Evolutionary conservation across 2,797 vertebrate genomes (phyloP), one percentile per base, ranked within the genome.

Genomic region (Spea hammondii): DNA sequence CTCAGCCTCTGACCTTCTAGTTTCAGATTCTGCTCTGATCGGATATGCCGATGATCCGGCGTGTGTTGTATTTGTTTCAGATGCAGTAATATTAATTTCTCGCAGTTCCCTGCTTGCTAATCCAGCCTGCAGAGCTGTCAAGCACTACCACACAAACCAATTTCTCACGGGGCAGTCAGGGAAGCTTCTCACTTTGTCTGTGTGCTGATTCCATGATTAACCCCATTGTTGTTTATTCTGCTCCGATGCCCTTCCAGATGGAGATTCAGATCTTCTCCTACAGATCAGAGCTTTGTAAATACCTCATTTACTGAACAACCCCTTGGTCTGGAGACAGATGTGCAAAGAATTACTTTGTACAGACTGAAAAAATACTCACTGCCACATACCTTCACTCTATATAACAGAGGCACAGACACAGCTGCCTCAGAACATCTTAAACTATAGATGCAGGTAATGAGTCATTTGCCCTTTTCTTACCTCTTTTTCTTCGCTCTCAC

Each of bases 241-340:
- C 46, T 68, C 65, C 65, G 11, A 47, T 68, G 65, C 65, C 59
- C 59, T 48, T 46, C 65, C 65, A 68, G 65, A 68, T 68, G 65
- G 65, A 62, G 65, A 68, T 14, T 5, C 65, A 68, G 49, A 49
- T 46, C 64, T 46, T 12, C 10, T 13, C 64, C 11, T 17, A 47
- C 64, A 65, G 17, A 64, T 17, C 60, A 64, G 7, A n/a, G 32
- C 45, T 46, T 65, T 65, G 64, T 65, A 65, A 45, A 65, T 32
- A 62, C 59, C 59, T 62, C 13, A 62, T 17, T 62, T 62, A 62
- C 59, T 17, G 59, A 32, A 32, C 14, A 62, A 62, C 59, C 5
- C 5, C 59, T 17, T 5, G 5, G 59, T 4, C 14, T 17, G 14
- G 59, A 62, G 59, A 62, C 59, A 14, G 59, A 62, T 62, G 59